These are phyloP conservation scores for Colletes gigas DNA, from an alignment of 1,140 invertebrate species.

Conservation along the genomic window DNA sequence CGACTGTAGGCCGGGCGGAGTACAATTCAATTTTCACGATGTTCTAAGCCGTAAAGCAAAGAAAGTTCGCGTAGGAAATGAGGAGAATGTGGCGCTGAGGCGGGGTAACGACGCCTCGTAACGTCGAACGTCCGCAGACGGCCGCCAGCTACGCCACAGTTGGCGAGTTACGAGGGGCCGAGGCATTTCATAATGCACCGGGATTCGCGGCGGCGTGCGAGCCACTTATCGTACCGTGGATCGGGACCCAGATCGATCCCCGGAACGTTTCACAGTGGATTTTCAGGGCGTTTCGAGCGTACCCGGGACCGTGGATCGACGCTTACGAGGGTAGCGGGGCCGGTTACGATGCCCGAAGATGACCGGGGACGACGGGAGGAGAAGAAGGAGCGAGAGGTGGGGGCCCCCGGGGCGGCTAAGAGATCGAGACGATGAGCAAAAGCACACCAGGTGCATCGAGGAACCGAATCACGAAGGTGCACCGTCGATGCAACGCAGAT, in stretches of 20 bases:
- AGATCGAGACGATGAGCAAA: slow-evolving; percentile 74
- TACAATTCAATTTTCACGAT: slow-evolving; percentile 19
- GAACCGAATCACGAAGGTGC: slow-evolving; percentile 52
- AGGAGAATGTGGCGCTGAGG: not conserved
- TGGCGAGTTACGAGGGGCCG: slow-evolving; percentile 29
- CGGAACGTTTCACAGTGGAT: slow-evolving; percentile 53
- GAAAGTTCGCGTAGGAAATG: not conserved
- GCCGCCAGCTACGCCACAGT: not conserved
- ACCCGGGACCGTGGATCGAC: not conserved
- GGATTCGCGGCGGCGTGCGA: not conserved
- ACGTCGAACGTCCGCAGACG: not conserved
- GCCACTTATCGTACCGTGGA: slow-evolving; percentile 10
- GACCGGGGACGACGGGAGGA: not conserved
- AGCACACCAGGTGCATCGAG: slow-evolving; percentile 74
- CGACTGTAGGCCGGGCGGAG: too few species aligned
- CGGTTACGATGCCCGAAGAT: slow-evolving; percentile 25
- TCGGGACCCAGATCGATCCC: slow-evolving; percentile 46
- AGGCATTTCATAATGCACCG: slow-evolving; percentile 29
- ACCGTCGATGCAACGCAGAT: slow-evolving; percentile 71
- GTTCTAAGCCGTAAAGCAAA: not conserved
- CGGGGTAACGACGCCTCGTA: slow-evolving; percentile 22
- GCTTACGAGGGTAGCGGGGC: slow-evolving; percentile 22
- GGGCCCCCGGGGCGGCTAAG: slow-evolving; percentile 59
- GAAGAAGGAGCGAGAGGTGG: slow-evolving; percentile 25
- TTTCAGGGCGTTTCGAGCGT: slow-evolving; percentile 60